These are phyloP conservation scores for Pteruthius melanotis DNA, from an alignment of 2,113 vertebrate genomes.

Conservation along the genomic window DNA sequence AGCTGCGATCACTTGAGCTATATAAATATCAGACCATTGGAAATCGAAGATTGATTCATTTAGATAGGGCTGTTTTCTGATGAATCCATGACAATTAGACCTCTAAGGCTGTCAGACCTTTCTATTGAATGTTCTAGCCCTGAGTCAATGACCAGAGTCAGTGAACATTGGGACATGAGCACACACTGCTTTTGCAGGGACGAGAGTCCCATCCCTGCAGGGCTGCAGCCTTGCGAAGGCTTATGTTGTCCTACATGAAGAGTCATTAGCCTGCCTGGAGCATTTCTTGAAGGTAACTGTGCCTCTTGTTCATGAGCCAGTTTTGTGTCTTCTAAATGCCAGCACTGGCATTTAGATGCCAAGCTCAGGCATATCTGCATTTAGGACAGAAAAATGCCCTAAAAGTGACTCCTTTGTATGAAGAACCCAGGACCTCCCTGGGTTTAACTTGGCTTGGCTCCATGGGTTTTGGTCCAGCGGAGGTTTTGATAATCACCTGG, in stretches of 20 bases:
- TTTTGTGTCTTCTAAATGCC: neutral
- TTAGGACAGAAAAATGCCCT: neutral
- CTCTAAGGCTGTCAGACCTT: neutral
- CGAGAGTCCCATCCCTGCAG: too few relatives aligned
- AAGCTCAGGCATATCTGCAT: neutral
- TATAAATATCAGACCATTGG: neutral
- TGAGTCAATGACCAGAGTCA: neutral
- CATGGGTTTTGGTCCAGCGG: neutral
- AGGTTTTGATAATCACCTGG: neutral
- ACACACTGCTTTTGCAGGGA: neutral
- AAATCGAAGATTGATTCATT: neutral
- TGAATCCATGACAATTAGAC: neutral
- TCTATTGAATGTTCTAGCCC: neutral
- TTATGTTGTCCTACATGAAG: neutral
- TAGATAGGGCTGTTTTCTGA: neutral
- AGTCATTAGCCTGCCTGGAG: neutral
- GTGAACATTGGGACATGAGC: neutral
- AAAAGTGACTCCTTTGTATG: neutral
- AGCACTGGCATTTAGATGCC: neutral
- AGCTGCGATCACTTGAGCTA: neutral
- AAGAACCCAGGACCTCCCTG: neutral
- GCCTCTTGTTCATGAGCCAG: neutral
- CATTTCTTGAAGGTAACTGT: neutral
- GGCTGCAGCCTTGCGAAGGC: neutral
- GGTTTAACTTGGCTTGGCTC: neutral